These are phyloP conservation scores for Callipepla californica DNA, from an alignment of 2,113 vertebrate genomes.

Conservation along the genomic window DNA sequence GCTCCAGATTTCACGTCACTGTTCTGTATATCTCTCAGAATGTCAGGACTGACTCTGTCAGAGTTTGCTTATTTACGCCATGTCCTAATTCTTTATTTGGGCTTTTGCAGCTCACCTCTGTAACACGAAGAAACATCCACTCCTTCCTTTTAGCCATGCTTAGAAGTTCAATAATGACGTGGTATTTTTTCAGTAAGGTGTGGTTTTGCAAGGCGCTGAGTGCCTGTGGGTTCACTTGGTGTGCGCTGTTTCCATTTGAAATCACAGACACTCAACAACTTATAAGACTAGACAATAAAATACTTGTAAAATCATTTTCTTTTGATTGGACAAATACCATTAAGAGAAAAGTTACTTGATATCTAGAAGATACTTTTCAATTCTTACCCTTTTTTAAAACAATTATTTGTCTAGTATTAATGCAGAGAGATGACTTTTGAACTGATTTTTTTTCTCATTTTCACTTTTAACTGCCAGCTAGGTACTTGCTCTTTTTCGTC, in stretches of 20 bases:
- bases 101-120: not conserved
- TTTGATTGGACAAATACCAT: not conserved
- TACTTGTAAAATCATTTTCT: not conserved
- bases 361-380: not conserved
- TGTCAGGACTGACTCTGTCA: not conserved
- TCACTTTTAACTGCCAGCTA: constrained; percentile 54
- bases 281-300: constrained; percentile 21
- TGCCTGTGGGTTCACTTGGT: not conserved
- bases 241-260: not conserved
- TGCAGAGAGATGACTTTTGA: not conserved
- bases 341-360: not conserved
- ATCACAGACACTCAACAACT: not conserved
- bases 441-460: constrained; percentile 58
- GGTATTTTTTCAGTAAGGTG: not conserved
- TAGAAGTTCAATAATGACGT: not conserved
- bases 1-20: not conserved
- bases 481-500: constrained; percentile 62
- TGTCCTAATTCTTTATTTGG: not conserved
- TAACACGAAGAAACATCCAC: not conserved
- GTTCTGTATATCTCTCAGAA: not conserved
- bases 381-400: not conserved
- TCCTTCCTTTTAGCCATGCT: not conserved
- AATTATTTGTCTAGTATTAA: not conserved
- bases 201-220: not conserved
- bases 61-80: fast-evolving